A percentile compares a stretch with the other conserved stretches of the same genome.
Evolutionary conservation across 2,797 vertebrate genomes (phyloP).

Genomic region (Falco biarmicus): DNA sequence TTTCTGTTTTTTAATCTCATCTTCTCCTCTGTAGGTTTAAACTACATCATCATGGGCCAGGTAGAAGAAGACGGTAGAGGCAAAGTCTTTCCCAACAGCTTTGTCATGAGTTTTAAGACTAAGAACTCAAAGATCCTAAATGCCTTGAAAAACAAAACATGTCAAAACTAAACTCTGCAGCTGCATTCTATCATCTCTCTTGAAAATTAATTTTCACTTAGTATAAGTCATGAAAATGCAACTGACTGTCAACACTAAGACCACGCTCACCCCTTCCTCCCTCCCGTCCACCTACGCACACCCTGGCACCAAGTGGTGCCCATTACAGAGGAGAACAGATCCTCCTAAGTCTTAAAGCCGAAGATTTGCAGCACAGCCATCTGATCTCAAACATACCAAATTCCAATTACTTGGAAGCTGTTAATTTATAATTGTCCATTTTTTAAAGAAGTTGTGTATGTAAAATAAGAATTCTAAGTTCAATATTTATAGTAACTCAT

Average conservation of each 20-base stretch:
- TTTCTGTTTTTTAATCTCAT: background rate
- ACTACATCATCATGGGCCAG: constrained; percentile 98
- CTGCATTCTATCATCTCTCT: constrained; percentile 11
- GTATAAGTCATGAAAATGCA: background rate
- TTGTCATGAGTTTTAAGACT: constrained; percentile 91
- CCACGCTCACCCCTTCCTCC: background rate
- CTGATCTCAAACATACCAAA: constrained; percentile 21
- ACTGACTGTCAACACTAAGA: background rate
- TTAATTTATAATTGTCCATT: constrained; percentile 73
- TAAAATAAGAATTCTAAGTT: constrained; percentile 76
- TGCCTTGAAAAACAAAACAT: constrained; percentile 89
- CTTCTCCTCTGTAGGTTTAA: constrained; percentile 85
- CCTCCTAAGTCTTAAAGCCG: background rate
- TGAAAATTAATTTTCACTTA: constrained; percentile 39
- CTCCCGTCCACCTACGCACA: background rate
- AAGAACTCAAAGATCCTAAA: constrained; percentile 93
- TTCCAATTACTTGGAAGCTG: constrained; percentile 30
- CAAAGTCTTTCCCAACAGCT: constrained; percentile 90
- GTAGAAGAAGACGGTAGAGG: constrained; percentile 92
- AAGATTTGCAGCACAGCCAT: background rate
- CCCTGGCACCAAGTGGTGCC: background rate
- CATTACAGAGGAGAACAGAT: background rate
- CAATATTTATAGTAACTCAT: constrained; percentile 80
- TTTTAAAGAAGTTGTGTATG: constrained; percentile 67
- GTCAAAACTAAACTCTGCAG: constrained; percentile 77